These are phyloP conservation scores for Diabrotica undecimpunctata DNA, from an alignment of 1,140 invertebrate species.

Conservation along the genomic window DNA sequence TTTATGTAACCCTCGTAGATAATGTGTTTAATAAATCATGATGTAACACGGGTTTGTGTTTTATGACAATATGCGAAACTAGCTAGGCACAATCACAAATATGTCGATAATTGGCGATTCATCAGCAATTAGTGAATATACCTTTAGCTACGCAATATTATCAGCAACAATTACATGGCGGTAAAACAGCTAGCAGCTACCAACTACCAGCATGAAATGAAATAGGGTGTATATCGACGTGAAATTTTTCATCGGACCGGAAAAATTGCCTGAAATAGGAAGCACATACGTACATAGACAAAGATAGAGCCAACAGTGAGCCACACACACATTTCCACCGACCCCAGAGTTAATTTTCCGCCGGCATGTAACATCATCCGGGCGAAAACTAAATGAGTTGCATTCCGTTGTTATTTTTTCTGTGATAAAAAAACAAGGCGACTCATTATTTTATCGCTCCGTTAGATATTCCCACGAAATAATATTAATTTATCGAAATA, in stretches of 20 bases:
- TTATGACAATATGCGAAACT: too few relatives aligned
- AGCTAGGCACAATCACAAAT: too few relatives aligned
- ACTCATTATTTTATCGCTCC: too few relatives aligned
- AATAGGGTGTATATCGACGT: not conserved
- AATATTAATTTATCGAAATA: too few relatives aligned
- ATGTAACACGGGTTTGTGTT: not conserved
- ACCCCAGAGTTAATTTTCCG: constrained; percentile 33
- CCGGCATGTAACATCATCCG: constrained; percentile 27
- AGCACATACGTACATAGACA: not conserved
- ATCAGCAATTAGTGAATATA: not conserved
- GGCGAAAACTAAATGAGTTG: constrained; percentile 28
- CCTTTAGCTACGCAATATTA: too few relatives aligned
- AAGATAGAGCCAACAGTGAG: too few relatives aligned
- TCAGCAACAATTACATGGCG: too few relatives aligned
- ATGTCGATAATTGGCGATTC: not conserved
- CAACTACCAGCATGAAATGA: not conserved
- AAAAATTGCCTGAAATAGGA: constrained; percentile 29
- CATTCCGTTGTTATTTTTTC: constrained; percentile 30
- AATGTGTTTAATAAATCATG: not conserved
- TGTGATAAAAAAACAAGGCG: not conserved
- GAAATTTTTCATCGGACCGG: constrained; percentile 23
- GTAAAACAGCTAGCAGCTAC: too few relatives aligned
- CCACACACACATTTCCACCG: constrained; percentile 18
- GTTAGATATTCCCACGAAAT: too few relatives aligned
- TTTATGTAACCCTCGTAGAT: not conserved